A percentile compares a stretch with the other conserved stretches of the same genome.
Conservation (phyloP, 2,888 invertebrate genomes). For the Alsophila aescularia region DNA sequence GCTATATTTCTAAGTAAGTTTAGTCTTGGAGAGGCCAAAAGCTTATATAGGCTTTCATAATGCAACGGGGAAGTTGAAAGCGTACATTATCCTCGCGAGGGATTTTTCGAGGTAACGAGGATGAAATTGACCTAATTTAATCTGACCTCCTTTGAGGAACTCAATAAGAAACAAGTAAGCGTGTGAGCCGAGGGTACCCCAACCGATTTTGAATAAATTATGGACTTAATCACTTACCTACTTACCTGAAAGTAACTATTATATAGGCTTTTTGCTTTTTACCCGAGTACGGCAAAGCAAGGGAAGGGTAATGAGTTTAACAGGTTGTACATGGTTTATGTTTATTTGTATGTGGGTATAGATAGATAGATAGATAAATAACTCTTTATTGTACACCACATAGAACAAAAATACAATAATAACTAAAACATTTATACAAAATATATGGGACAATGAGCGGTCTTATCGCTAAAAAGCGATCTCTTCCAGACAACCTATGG, state of each 20-base stretch:
- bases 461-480: too few relatives aligned
- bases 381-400: too few relatives aligned
- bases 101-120: slow-evolving; percentile 44
- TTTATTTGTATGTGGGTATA: too few relatives aligned
- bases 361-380: too few relatives aligned
- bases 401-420: too few relatives aligned
- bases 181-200: slow-evolving; percentile 9
- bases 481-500: too few relatives aligned
- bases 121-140: slow-evolving; percentile 50
- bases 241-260: background rate
- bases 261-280: too few relatives aligned
- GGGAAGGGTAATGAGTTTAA: too few relatives aligned
- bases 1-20: background rate
- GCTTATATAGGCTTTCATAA: slow-evolving; percentile 14
- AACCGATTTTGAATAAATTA: slow-evolving; percentile 21
- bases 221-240: slow-evolving; percentile 3
- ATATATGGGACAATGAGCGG: too few relatives aligned
- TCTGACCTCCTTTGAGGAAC: slow-evolving; percentile 26
- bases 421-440: too few relatives aligned
- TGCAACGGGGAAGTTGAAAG: slow-evolving; percentile 35
- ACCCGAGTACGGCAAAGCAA: too few relatives aligned
- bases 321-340: too few relatives aligned
- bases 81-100: slow-evolving; percentile 43
- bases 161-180: slow-evolving; percentile 26
- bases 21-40: slow-evolving; percentile 11